Base-by-base conservation (phyloP, 2,888 invertebrate species). In the Catocala nupta region DNA sequence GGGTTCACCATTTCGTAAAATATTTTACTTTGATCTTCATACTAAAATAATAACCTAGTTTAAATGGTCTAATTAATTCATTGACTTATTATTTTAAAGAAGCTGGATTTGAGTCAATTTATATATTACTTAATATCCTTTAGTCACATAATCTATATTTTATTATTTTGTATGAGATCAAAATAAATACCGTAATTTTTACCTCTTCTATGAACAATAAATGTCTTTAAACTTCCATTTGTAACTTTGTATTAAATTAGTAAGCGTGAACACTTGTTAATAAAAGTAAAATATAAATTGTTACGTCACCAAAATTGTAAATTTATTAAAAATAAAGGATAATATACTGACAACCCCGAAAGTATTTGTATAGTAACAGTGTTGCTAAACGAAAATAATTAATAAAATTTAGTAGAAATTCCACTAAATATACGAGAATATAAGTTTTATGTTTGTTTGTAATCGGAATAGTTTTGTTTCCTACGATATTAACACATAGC, bases 401-500 rank as follows among this genome's bases (percentile, higher is more conserved):
- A 39, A 39, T 69, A 58, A 51, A 55, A 55, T 34, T 47, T 62
- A 56, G 56, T 68, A 64, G 55, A 71, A 68, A 63, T 67, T 74
- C 47, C 43, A 60, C 59, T 70, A 11, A 60, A 48, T 63, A 25
- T 58, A 58, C 55, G 49, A 64, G 33, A 61, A 66, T 50, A 5
- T 50, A 59, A 36, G 53, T 65, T 59, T 55, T 54, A 69, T 64
- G 16, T 62, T 73, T 59, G 57, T 59, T 68, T 65, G 58, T 13
- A 66, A 62, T 68, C 63, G 57, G 48, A 58, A 53, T 68, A 68
- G 34, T 50, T 47, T 69, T 67, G 59, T 74, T 77, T 69, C 61
- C 48, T 70, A 68, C 66, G 72, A 77, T 77, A 77, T 77, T 77
- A 73, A 62, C 64, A 65, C 49, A 16, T 71, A 70, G 67, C 63